Percentiles rank a stretch among this genome's conserved stretches.
phyloP scores from a whole-genome alignment of 2,113 vertebrate genomes.

The Oreocharis arfaki region DNA sequence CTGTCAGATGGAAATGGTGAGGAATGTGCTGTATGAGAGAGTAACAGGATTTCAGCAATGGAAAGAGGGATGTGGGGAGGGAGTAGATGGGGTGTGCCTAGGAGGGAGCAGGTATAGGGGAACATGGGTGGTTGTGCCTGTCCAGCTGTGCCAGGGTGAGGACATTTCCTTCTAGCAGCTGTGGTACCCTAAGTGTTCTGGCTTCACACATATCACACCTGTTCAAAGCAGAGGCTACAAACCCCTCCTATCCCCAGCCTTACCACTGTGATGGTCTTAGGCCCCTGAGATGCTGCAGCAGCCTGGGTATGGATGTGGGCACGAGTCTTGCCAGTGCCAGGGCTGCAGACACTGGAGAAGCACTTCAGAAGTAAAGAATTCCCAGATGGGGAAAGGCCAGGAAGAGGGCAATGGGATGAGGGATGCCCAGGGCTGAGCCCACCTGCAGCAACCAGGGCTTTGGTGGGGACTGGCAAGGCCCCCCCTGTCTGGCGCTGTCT shows the following conservation, averaged over 20 bases:
- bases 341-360: not conserved
- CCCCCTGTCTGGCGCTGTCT: fast-evolving
- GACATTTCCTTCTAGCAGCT: not conserved
- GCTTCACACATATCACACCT: not conserved
- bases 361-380: fast-evolving
- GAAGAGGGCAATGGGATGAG: no score
- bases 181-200: not conserved
- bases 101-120: not conserved
- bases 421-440: not conserved
- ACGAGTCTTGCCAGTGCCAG: fast-evolving
- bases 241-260: not conserved
- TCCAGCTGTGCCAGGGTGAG: not conserved
- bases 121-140: not conserved
- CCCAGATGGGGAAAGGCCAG: not conserved
- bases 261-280: fast-evolving
- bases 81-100: not conserved
- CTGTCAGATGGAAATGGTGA: not conserved
- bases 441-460: not conserved
- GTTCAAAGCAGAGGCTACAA: not conserved
- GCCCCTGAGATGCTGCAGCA: not conserved
- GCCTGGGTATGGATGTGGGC: not conserved
- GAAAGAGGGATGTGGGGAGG: not conserved
- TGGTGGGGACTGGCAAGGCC: not conserved
- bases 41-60: not conserved
- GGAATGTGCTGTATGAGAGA: not conserved